Evolutionary conservation across 2,113 vertebrate genomes (phyloP), one percentile per base, ranked within the genome.

Genomic region (Aviceda subcristata): DNA sequence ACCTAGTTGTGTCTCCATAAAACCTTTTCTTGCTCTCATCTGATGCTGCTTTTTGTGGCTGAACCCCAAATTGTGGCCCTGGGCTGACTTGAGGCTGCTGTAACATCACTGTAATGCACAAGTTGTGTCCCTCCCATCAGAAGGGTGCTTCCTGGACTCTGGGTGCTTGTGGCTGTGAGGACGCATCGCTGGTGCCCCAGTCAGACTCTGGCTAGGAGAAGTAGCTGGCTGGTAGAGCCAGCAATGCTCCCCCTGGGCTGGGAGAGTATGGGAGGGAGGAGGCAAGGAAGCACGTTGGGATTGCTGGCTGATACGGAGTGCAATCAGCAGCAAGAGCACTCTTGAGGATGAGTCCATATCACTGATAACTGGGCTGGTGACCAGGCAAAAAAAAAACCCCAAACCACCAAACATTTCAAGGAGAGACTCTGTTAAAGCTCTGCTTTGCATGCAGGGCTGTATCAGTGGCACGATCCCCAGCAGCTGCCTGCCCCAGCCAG

Each of bases 391-490:
- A 69, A 53, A 67, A 51, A 2, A n/a, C n/a, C n/a, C n/a, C n/a
- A n/a, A n/a, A 39, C 9, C 39, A 10, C 39, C 39, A 39, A 39
- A 39, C 39, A 39, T 81, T 75, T n/a, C 88, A 86, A 94, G 95
- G 93, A 86, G 90, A 80, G 15, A 0, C 16, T 74, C 50, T 9
- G 9, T 7, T 12, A 9, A 15, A 91, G 68, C 79, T 86, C 38
- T 11, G n/a, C 68, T 80, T 71, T 26, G 12, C 18, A 20, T 1
- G 4, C 55, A 0, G 9, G 51, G 74, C 78, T 43, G 64, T 0
- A 0, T 6, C 0, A 0, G 17, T 34, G 82, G 14, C 0, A 1
- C 1, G 2, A n/a, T 24, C 67, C 53, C 39, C 13, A 39, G 30
- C 3, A 59, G 23, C 43, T 60, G n/a, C 74, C 15, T 20, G 19